Percentiles rank a stretch among this genome's conserved stretches.
phyloP scores from a whole-genome alignment of 1,140 invertebrate genomes.

The honey bee (Apis mellifera) region Amel_HAv3.1 CM009940.2:11835001-11835500 shows the following conservation, averaged over 20 bases:
- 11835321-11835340: constrained; percentile 12
- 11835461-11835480: not conserved
- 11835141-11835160: not conserved
- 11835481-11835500: not conserved
- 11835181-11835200: too few relatives aligned
- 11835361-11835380: too few relatives aligned
- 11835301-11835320: constrained; percentile 8
- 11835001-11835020: not conserved
- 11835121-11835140: not conserved
- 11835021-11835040: constrained; percentile 34
- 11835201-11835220: not conserved
- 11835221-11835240: not conserved
- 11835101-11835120: not conserved
- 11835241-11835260: not conserved
- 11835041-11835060: constrained; percentile 5
- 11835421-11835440: not conserved
- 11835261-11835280: not conserved
- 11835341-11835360: constrained; percentile 6
- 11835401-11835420: constrained; percentile 19
- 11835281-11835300: not conserved
- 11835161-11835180: too few relatives aligned
- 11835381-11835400: too few relatives aligned
- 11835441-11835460: not conserved
- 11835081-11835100: too few relatives aligned
- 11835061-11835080: constrained; percentile 1